Evolutionary conservation across 2,888 invertebrate species (phyloP).

Genomic region (Nasonia oneida): DNA sequence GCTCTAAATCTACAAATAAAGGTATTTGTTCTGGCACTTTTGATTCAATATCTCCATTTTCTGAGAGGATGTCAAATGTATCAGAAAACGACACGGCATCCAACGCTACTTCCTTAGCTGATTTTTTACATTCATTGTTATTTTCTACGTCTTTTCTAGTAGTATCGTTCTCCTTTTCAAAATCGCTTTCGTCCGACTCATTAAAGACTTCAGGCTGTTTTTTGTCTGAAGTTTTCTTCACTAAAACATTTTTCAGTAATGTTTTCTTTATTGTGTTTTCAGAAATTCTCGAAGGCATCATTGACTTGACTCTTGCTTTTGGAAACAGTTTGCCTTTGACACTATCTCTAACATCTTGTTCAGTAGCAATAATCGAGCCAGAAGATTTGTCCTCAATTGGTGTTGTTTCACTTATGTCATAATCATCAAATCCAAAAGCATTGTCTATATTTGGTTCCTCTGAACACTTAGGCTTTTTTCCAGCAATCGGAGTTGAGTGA

Average conservation of each 20-base stretch:
- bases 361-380: slow-evolving; percentile 36
- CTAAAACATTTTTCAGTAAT: slow-evolving; percentile 36
- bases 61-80: slow-evolving; percentile 70
- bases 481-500: slow-evolving; percentile 65
- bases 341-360: slow-evolving; percentile 49
- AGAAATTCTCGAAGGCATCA: slow-evolving; percentile 45
- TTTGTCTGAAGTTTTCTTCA: slow-evolving; percentile 18
- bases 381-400: slow-evolving; percentile 20
- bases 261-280: slow-evolving; percentile 47
- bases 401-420: slow-evolving; percentile 34
- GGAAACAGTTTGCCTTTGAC: slow-evolving; percentile 55
- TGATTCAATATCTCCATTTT: slow-evolving; percentile 52
- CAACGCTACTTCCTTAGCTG: slow-evolving; percentile 40
- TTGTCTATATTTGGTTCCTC: slow-evolving; percentile 65
- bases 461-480: slow-evolving; percentile 59
- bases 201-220: neutral
- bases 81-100: slow-evolving; percentile 68
- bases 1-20: slow-evolving; percentile 72
- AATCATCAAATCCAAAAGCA: slow-evolving; percentile 73
- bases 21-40: slow-evolving; percentile 62
- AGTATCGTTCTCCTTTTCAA: slow-evolving; percentile 36
- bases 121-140: slow-evolving; percentile 24
- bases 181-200: slow-evolving; percentile 27
- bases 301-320: slow-evolving; percentile 53
- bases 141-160: slow-evolving; percentile 12